Conservation (phyloP, 1,140 invertebrate genomes). For the Hyles euphorbiae region DNA sequence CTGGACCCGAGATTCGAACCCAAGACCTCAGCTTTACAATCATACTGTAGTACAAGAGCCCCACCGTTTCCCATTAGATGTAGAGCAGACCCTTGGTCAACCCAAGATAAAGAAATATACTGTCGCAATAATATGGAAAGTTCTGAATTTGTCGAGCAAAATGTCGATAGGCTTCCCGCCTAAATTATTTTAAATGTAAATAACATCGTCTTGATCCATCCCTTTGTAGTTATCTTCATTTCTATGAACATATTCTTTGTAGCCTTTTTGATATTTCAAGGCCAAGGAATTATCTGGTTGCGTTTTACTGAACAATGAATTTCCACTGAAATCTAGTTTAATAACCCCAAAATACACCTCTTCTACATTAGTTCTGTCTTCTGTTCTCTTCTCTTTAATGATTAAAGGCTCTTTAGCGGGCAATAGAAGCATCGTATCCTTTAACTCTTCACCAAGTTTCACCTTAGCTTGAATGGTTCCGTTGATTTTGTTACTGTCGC, state of each 20-base stretch:
- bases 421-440: slow-evolving; percentile 53
- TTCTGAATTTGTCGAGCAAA: too few relatives aligned
- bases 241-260: slow-evolving; percentile 32
- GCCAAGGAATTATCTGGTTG: slow-evolving; percentile 52
- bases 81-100: too few relatives aligned
- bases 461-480: slow-evolving; percentile 64
- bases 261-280: slow-evolving; percentile 61
- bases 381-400: slow-evolving; percentile 49
- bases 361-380: slow-evolving; percentile 25
- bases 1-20: too few relatives aligned
- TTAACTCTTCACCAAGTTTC: slow-evolving; percentile 43
- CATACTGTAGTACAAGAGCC: too few relatives aligned
- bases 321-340: slow-evolving; percentile 43
- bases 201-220: slow-evolving; percentile 36
- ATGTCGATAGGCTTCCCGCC: too few relatives aligned
- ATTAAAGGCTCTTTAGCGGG: slow-evolving; percentile 54
- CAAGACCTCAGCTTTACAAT: too few relatives aligned
- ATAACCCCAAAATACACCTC: slow-evolving; percentile 58
- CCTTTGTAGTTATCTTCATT: slow-evolving; percentile 36
- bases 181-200: slow-evolving; percentile 35
- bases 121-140: too few relatives aligned
- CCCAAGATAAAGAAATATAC: too few relatives aligned
- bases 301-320: slow-evolving; percentile 48
- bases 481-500: slow-evolving; percentile 31
- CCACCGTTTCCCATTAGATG: too few relatives aligned